Base-by-base conservation (phyloP, 1,140 invertebrate species). In the Rhysida immarginata region DNA sequence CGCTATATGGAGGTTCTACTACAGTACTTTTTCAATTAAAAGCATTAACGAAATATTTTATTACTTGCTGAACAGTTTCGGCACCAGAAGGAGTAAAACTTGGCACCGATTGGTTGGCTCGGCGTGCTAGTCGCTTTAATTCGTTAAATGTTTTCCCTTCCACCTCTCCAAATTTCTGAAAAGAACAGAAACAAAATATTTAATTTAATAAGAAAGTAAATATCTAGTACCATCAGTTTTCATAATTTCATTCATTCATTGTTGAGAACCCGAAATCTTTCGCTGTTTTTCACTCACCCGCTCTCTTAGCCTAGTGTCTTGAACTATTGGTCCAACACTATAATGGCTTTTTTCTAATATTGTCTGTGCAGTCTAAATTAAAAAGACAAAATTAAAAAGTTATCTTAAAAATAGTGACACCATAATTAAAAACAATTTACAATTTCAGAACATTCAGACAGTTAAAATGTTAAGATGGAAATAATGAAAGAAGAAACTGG, bases 141-240 rank as follows among this genome's bases (percentile, higher is more conserved):
- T 67, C 66, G 49, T 62, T 62, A 42, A 63, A 63, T 14, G 61
- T 60, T 56, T 67, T 69, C 2, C 69, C 69, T 61, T 71, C 67
- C 45, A 66, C 58, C 50, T 57, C 54, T 18, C 69, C 69, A 66
- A 69, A 70, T 61, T 64, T 68, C 69, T 71, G 57, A 2, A 49
- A 58, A 46, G 2, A 14, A n/a, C n/a, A 46, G 23, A 11, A 46
- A 46, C 8, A 11, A 46, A 11, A 8, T 20, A 46, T 20, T 11
- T 46, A 46, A n/a, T 46, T 11, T 23, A 5, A n/a, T 11, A 46
- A 46, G 18, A 20, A 20, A 46, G 20, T 11, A 46, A 46, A 20
- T 20, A 58, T 8, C 29, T 8, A 35, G 5, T 8, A 35, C 29
- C 16, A 35, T 16, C 16, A 35, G 5, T 35, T 35, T 35, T 35